Evolutionary conservation across 2,113 vertebrate species (phyloP), one percentile per base, ranked within the genome.

Genomic region (Ivindomyrus marchei): DNA sequence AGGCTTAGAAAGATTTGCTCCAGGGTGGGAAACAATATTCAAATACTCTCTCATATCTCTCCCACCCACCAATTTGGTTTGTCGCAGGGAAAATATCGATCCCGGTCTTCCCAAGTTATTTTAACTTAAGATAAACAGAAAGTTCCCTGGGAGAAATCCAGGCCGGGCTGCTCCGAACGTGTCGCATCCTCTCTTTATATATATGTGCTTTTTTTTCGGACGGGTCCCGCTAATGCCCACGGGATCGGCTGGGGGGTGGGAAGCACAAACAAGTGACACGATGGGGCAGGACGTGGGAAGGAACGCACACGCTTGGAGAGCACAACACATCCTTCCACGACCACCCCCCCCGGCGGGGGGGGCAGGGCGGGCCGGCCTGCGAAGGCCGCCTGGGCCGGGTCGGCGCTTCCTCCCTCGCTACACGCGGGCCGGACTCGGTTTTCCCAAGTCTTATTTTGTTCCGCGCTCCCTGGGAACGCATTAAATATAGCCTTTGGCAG

Each of bases 51-150:
- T 91, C 90, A 92, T 91, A n/a, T 85, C 19, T 24, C 36, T 42
- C 77, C 77, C 77, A 39, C 15, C 77, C 77, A 90, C 93, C 87
- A 89, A 92, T 70, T 2, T 45, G 88, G 90, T 89, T 90, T 90
- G 92, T 92, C 45, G 84, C 80, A 95, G 94, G 95, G 94, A 96
- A 95, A 92, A 93, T 95, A 96, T 96, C 90, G 95, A 96, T 96
- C 95, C 92, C 86, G 92, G 83, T 92, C 94, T 96, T 96, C 95
- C 94, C 95, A 96, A 95, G 95, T 95, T 96, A 96, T 96, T 96
- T 96, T 93, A 95, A 93, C 93, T 94, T 92, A 94, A 95, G 92
- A 94, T 95, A 96, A 96, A 96, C 95, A 95, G 92, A 47, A 92
- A 93, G 92, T 94, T 95, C 94, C 94, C 91, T 95, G 95, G 94